Evolutionary conservation across 1,140 invertebrate species (phyloP), one percentile per base, ranked within the genome.

Genomic region (Drosophila burlai): DNA sequence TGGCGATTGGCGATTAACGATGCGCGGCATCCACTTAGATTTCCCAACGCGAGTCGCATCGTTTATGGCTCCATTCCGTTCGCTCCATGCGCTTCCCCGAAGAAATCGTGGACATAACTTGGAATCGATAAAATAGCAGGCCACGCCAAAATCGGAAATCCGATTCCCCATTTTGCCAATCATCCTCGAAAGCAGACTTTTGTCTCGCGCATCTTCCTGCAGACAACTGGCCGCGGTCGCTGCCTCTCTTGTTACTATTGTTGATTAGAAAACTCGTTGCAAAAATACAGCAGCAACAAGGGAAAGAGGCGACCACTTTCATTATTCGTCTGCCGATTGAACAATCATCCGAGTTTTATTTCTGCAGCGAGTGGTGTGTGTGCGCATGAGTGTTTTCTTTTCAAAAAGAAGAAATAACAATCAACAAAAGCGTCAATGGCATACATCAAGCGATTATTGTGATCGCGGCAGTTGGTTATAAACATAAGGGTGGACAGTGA

Each of bases 241-340:
- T 42, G 61, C 46, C 13, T 47, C 62, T 36, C 15, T 42, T 36
- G 49, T 36, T 49, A 29, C 24, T 63, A n/a, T 71, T 77, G 18
- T 45, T 78, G 59, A 55, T 80, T 76, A 67, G 55, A 85, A 84
- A 84, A 81, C 81, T 65, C 21, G 82, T 65, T 80, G 52, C 21
- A 34, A 55, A 24, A 45, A 62, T 46, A 46, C 29, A 36, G 47
- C 16, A 29, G 36, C 43, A 45, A 40, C 13, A 54, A 8, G 5
- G 9, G 15, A 62, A 69, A 46, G 38, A 34, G 47, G n/a, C 49
- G 26, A 66, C 71, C 45, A 81, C 81, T 84, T 84, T 84, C 82
- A 84, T 84, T 84, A 84, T 78, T 84, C 59, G 71, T 46, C 50
- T 31, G 29, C 13, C 64, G 60, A 80, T 83, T 84, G 81, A 80